phyloP scores from a whole-genome alignment of 2,888 invertebrate genomes.

The Bursaphelenchus okinawaensis region DNA sequence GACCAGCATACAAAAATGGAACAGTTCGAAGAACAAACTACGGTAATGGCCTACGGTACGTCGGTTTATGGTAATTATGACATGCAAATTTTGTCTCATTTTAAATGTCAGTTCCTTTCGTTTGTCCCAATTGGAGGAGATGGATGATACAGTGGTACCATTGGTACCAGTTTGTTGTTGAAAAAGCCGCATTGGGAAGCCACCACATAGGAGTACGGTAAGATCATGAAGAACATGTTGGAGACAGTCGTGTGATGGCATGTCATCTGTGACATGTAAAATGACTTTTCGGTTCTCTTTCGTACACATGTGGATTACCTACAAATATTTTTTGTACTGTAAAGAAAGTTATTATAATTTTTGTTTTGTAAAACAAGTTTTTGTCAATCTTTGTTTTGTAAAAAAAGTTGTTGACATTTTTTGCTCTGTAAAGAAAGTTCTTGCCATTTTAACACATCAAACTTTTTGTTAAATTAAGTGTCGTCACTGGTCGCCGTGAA shows the following conservation, averaged over 20 bases:
- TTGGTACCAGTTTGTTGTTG: constrained; percentile 12
- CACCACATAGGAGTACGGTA: constrained; percentile 26
- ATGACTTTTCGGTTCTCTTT: constrained; percentile 23
- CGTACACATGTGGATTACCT: constrained; percentile 21
- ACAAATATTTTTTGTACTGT: constrained; percentile 6
- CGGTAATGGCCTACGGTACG: constrained; percentile 15
- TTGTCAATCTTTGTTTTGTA: no score
- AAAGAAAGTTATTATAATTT: no score
- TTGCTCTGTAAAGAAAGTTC: no score
- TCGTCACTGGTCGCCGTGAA: no score
- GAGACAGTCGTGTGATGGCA: constrained; percentile 5
- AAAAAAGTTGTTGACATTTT: no score
- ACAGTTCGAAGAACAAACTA: constrained; percentile 19
- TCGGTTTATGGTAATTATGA: constrained; percentile 12
- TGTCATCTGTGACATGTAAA: constrained; percentile 20
- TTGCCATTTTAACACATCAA: no score
- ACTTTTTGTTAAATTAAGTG: no score
- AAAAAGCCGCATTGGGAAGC: constrained; percentile 21
- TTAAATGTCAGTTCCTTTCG: constrained; percentile 16
- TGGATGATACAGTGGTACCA: background rate
- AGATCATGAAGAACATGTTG: constrained; percentile 20
- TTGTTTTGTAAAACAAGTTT: no score
- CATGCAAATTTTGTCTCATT: constrained; percentile 23
- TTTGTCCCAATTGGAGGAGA: constrained; percentile 21
- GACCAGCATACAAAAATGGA: constrained; percentile 24